These are phyloP conservation scores for Campylomormyrus numenius DNA, from an alignment of 2,113 vertebrate genomes.

Conservation along the genomic window DNA sequence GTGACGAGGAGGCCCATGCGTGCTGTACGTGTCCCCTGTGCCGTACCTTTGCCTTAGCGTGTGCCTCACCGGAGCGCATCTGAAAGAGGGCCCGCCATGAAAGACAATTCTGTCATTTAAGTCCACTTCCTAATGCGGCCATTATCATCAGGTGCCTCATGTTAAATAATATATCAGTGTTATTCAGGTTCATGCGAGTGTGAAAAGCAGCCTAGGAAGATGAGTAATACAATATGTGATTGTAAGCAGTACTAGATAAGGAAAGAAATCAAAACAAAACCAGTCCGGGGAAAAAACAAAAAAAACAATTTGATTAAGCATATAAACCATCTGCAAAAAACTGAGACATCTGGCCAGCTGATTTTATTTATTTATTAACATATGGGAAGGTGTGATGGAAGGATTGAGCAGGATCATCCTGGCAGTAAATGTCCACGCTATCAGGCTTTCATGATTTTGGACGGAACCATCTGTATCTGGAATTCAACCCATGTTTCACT, in stretches of 20 bases:
- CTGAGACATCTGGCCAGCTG: not conserved
- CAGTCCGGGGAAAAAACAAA: not conserved
- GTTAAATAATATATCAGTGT: not conserved
- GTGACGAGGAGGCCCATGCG: constrained; percentile 64
- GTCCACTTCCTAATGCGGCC: not conserved
- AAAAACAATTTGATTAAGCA: not conserved
- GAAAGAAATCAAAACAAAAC: not conserved
- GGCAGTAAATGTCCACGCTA: not conserved
- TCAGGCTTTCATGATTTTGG: not conserved
- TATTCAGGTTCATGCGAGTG: not conserved
- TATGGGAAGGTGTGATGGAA: not conserved
- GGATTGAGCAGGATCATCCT: not conserved
- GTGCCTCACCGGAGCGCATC: not conserved
- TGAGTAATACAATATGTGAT: not conserved
- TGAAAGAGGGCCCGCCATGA: not conserved
- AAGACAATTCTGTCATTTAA: not conserved
- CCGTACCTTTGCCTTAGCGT: not conserved
- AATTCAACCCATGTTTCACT: not conserved
- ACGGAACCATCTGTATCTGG: not conserved
- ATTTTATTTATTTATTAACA: not conserved
- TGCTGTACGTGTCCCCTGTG: constrained; percentile 63
- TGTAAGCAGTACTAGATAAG: not conserved
- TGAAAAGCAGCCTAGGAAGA: not conserved
- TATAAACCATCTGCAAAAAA: not conserved
- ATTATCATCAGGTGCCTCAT: not conserved